These are phyloP conservation scores for Anguilla obscura DNA, from an alignment of 2,797 vertebrate genomes.

Conservation along the genomic window DNA sequence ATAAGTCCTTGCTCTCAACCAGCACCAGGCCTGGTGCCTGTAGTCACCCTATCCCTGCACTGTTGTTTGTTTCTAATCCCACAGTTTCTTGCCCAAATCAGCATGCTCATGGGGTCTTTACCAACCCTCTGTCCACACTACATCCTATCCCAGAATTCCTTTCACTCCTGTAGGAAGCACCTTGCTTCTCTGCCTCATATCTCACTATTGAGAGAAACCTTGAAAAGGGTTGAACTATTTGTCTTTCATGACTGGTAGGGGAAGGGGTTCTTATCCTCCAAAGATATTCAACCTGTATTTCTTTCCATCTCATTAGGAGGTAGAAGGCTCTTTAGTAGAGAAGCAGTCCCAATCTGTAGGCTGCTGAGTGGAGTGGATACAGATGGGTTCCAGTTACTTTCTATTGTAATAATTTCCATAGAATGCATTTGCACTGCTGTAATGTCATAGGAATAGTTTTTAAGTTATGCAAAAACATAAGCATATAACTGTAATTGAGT, in stretches of 20 bases:
- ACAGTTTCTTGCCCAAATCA: constrained; percentile 6
- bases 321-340: background rate
- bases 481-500: background rate
- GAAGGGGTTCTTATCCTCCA: background rate
- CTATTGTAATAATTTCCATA: background rate
- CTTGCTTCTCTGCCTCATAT: background rate
- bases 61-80: background rate
- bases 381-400: background rate
- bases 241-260: constrained; percentile 2
- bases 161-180: background rate
- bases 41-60: constrained; percentile 52
- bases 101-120: background rate
- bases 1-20: background rate
- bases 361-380: background rate
- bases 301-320: background rate
- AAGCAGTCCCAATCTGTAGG: background rate
- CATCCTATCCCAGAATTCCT: background rate
- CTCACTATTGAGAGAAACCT: background rate
- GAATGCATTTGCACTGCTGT: constrained; percentile 3
- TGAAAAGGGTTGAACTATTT: background rate
- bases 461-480: background rate
- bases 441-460: background rate
- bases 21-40: constrained; percentile 80
- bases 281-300: background rate
- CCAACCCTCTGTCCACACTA: background rate